Evolutionary conservation across 2,888 invertebrate species (phyloP), one percentile per base, ranked within the genome.

Genomic region (Cabera pusaria): DNA sequence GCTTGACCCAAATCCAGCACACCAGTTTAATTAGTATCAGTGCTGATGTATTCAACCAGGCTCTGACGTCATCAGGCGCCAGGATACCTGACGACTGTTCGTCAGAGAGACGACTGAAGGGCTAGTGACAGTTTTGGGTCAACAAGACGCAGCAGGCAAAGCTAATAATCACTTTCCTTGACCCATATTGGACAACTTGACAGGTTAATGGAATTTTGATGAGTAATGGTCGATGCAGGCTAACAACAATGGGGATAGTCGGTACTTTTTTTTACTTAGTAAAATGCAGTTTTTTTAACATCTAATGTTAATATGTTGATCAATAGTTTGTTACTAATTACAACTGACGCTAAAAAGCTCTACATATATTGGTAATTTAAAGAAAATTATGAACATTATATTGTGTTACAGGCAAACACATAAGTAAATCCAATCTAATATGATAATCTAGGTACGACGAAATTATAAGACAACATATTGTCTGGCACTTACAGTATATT

Each of bases 161-260:
- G 26, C 35, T 32, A 42, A 42, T 42, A 20, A 43, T 37, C 16
- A 39, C 48, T 46, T 46, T 45, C 47, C 52, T 43, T 52, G 47
- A 47, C 49, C 49, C 41, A 42, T 44, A 27, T 49, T 26, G 28
- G 29, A 35, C 33, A 32, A 39, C 40, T 36, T 36, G 31, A 42
- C 41, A 38, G 27, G 38, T 43, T 47, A 47, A 49, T 49, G 44
- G 43, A 34, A 45, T 31, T 36, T 14, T 31, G 31, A 42, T 42
- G 35, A 41, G 18, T 31, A 31, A 34, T 34, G 7, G n/a, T n/a
- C n/a, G n/a, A 20, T 23, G 12, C 11, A 9, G 19, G 24, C 11
- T 24, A 34, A 32, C 36, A 21, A 29, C 21, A 7, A n/a, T n/a
- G n/a, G n/a, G n/a, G n/a, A n/a, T n/a, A n/a, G n/a, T n/a, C n/a